Conservation (phyloP, 2,888 invertebrate species). For the Endomychus coccineus region DNA sequence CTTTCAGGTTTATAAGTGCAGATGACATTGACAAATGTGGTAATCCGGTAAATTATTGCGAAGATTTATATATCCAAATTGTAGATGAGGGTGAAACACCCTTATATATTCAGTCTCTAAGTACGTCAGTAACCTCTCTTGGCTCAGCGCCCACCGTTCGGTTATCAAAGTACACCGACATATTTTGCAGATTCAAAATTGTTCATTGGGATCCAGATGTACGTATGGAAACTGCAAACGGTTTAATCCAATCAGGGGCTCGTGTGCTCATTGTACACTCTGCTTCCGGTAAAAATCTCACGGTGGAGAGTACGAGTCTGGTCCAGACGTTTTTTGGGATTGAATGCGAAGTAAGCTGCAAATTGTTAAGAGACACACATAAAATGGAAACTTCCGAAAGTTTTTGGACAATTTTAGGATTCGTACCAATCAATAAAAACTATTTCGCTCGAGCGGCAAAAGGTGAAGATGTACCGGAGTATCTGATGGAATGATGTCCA, state of each 20-base stretch:
- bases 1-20: constrained; percentile 38
- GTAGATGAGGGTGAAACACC: constrained; percentile 27
- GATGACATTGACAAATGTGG: constrained; percentile 26
- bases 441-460: constrained; percentile 34
- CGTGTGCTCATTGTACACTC: constrained; percentile 37
- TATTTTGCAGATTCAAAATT: constrained; percentile 39
- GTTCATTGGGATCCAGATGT: constrained; percentile 34
- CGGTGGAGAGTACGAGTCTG: constrained; percentile 31
- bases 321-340: constrained; percentile 39
- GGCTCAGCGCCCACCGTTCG: constrained; percentile 28
- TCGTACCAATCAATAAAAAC: constrained; percentile 26
- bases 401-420: constrained; percentile 27
- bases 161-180: constrained; percentile 34
- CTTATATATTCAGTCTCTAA: constrained; percentile 37
- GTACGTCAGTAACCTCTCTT: constrained; percentile 33
- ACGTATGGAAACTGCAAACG: constrained; percentile 32
- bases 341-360: constrained; percentile 28
- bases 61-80: constrained; percentile 36
- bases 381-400: constrained; percentile 33
- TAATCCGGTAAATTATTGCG: constrained; percentile 34
- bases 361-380: constrained; percentile 27
- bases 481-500: constrained; percentile 27
- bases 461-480: constrained; percentile 31
- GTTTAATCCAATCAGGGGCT: constrained; percentile 31
- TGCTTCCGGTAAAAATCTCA: constrained; percentile 38